A percentile compares a stretch with the other conserved stretches of the same genome.
phyloP scores from a whole-genome alignment of 2,888 invertebrate species.

The Lasioglossum leucozonium region DNA sequence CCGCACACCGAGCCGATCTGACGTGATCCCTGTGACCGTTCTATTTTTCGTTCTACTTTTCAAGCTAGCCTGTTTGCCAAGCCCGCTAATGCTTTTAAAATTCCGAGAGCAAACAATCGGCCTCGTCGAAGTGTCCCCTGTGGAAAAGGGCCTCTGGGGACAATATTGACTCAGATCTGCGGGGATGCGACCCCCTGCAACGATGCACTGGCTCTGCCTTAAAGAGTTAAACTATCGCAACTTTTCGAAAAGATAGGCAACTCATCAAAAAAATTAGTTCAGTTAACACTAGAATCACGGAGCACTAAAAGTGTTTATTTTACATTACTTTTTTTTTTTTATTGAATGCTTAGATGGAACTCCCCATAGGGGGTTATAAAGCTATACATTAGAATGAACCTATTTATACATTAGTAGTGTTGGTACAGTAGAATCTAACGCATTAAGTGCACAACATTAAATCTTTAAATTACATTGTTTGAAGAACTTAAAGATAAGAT shows the following conservation, averaged over 20 bases:
- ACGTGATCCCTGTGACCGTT: constrained; percentile 42
- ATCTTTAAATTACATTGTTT: no score
- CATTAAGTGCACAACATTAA: no score
- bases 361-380: no score
- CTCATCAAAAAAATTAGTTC: no score
- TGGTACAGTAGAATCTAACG: no score
- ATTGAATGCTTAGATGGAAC: no score
- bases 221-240: background rate
- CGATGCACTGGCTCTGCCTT: constrained; percentile 24
- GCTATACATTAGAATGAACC: no score
- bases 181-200: constrained; percentile 46
- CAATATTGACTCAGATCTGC: constrained; percentile 70
- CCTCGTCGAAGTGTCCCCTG: constrained; percentile 20
- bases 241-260: background rate
- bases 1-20: constrained; percentile 19
- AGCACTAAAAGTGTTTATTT: no score
- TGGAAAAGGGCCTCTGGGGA: constrained; percentile 54
- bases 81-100: constrained; percentile 71
- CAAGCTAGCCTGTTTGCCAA: constrained; percentile 54
- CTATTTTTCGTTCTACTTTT: constrained; percentile 32
- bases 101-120: constrained; percentile 61
- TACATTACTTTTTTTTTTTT: no score
- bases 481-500: no score
- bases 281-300: no score
- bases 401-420: no score